Evolutionary conservation across 2,888 invertebrate species (phyloP), one percentile per base, ranked within the genome.

Genomic region (Epirrita christyi): DNA sequence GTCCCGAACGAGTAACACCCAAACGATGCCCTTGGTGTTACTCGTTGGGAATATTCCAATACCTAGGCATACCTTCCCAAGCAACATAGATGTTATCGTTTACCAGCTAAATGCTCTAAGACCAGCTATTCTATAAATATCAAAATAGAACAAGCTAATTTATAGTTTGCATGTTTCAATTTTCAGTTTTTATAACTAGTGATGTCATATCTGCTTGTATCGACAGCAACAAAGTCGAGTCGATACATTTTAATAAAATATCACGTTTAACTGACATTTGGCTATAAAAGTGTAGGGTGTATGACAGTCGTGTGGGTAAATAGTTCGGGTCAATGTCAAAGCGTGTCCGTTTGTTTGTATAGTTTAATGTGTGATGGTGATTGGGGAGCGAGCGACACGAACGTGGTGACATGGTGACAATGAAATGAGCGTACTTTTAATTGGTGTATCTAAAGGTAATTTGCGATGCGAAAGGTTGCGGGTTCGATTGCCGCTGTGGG

Each of bases 241-340:
- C 54, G 29, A 47, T 54, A 42, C 28, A 15, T 41, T 50, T 50
- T 45, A 55, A 50, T 56, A 56, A 56, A 50, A 50, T 28, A 55
- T 55, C 15, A 38, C 55, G 40, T 55, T 55, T 32, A 45, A 36
- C 34, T 40, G 55, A 50, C 49, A 55, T 44, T n/a, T 47, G 49
- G 49, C 44, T 46, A 56, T 56, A 56, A 56, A 56, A 41, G 41
- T 36, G 6, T 45, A 14, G 21, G 6, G 15, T 44, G 13, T 32
- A 14, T 44, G 36, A 55, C 15, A 38, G 42, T 50, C 55, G 49
- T 55, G 49, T 50, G 28, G 40, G 40, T 55, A 49, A n/a, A 55
- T 45, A 49, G 49, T 11, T 45, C 11, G 6, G 68, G 66, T 70
- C 69, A 68, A 71, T 69, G 69, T 66, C 66, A 63, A 21, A 32